phyloP scores from a whole-genome alignment of 2,797 vertebrate species.

The Danio tinwini region DNA sequence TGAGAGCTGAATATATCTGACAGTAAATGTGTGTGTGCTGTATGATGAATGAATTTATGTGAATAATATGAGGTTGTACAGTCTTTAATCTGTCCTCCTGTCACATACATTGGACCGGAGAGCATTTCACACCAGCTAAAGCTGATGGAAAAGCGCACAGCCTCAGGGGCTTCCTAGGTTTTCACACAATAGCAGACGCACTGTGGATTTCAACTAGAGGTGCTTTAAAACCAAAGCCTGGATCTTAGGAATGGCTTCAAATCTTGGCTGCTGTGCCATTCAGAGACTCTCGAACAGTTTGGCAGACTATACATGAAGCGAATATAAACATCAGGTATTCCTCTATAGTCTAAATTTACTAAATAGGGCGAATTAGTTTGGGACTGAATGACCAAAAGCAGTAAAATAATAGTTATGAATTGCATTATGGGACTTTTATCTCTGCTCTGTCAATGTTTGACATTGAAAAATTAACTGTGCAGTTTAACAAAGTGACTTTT shows the following conservation, averaged over 20 bases:
- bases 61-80: constrained; percentile 13
- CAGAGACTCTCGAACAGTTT: too few relatives aligned
- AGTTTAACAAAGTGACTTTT: too few relatives aligned
- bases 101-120: constrained; percentile 8
- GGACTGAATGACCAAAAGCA: too few relatives aligned
- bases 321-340: too few relatives aligned
- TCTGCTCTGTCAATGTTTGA: too few relatives aligned
- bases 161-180: constrained; percentile 5
- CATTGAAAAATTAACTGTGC: too few relatives aligned
- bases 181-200: neutral
- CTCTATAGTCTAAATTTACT: too few relatives aligned
- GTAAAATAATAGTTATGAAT: too few relatives aligned
- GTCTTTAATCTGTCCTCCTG: constrained; percentile 15
- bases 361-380: too few relatives aligned
- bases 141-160: constrained; percentile 10
- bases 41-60: neutral
- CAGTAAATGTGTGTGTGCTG: neutral
- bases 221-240: neutral
- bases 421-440: too few relatives aligned
- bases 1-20: constrained; percentile 14
- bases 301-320: too few relatives aligned
- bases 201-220: neutral
- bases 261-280: neutral
- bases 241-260: neutral
- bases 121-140: constrained; percentile 12